phyloP scores from a whole-genome alignment of 2,113 vertebrate genomes.

The Pseudorectes ferrugineus region DNA sequence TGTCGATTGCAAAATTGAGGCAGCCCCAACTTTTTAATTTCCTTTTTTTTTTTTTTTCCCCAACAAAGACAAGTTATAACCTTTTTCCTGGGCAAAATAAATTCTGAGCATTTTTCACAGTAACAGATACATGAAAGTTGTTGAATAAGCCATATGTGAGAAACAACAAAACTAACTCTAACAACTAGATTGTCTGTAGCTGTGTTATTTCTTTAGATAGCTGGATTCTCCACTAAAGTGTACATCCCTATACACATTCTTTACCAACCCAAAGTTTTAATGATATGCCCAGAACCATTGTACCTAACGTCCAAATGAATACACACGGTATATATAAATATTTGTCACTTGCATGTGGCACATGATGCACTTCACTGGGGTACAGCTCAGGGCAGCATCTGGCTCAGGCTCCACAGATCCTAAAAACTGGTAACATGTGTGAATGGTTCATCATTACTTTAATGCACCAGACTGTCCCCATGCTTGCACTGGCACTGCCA shows the following conservation, averaged over 20 bases:
- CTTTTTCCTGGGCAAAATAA: background rate
- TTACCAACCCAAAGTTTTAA: background rate
- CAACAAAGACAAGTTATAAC: background rate
- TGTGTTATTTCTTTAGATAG: background rate
- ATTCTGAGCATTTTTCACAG: background rate
- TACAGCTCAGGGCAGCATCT: background rate
- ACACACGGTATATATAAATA: background rate
- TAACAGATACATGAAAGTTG: background rate
- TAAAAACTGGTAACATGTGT: background rate
- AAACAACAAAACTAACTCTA: background rate
- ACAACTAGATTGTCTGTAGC: background rate
- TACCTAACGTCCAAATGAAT: background rate
- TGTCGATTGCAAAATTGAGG: slow-evolving; percentile 33
- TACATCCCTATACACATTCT: background rate
- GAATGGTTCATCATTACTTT: background rate
- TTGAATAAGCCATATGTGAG: background rate
- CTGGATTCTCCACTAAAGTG: background rate
- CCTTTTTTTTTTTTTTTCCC: background rate
- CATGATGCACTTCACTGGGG: background rate
- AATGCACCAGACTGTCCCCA: background rate
- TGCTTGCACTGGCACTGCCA: background rate
- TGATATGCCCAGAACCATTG: background rate
- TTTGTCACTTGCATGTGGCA: background rate
- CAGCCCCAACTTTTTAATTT: background rate
- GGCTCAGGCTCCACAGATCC: background rate